Evolutionary conservation across 2,888 invertebrate species (phyloP).

Genomic region (Drosophila monieri): DNA sequence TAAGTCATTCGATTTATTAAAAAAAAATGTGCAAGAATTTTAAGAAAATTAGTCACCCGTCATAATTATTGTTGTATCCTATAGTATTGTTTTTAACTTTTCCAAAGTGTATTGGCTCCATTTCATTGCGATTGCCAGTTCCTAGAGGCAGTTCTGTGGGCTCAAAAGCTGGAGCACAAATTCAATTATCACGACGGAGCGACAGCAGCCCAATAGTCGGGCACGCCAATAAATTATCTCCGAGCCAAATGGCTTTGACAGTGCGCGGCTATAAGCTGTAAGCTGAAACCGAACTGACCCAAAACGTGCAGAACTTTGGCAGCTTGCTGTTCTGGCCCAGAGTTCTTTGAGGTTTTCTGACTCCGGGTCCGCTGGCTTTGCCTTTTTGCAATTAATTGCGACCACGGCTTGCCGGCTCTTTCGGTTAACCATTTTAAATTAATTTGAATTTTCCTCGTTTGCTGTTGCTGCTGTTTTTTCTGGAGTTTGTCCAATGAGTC

Average conservation of each 20-base stretch:
- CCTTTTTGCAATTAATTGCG: constrained; percentile 70
- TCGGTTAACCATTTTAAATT: constrained; percentile 68
- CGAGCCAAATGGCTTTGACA: constrained; percentile 76
- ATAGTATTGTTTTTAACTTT: neutral
- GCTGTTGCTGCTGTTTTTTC: constrained; percentile 29
- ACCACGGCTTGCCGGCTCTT: constrained; percentile 56
- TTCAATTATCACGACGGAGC: constrained; percentile 77
- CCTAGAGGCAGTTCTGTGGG: neutral
- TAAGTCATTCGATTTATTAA: constrained; percentile 16
- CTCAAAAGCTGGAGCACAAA: constrained; percentile 63
- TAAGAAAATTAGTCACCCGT: too few species aligned
- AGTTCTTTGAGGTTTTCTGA: constrained; percentile 46
- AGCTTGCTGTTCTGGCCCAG: constrained; percentile 31
- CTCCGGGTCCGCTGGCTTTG: constrained; percentile 36
- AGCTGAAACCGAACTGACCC: constrained; percentile 54
- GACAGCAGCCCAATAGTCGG: constrained; percentile 58
- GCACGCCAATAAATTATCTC: constrained; percentile 77
- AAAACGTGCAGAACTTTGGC: constrained; percentile 63
- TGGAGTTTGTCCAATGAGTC: constrained; percentile 60
- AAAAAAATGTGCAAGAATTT: too few species aligned
- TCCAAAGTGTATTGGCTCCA: constrained; percentile 17
- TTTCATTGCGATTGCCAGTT: neutral
- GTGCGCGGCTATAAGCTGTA: constrained; percentile 50
- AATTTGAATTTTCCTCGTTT: constrained; percentile 63
- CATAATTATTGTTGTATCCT: too few species aligned